A percentile compares a stretch with the other conserved stretches of the same genome.
phyloP scores from a whole-genome alignment of 1,140 invertebrate genomes.

The Riptortus pedestris region DNA sequence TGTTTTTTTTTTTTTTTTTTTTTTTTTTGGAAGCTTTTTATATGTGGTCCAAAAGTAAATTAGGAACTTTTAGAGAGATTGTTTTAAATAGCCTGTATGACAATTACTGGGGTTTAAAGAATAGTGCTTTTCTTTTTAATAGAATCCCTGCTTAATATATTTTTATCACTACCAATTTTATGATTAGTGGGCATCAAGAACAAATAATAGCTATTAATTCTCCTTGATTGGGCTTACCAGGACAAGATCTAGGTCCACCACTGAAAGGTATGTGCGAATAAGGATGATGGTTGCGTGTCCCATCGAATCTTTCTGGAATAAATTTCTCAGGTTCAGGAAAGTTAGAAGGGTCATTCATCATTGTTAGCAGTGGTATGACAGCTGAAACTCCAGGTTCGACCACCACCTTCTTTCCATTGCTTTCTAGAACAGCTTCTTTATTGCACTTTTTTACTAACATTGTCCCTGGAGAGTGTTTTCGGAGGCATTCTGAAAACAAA shows the following conservation, averaged over 20 bases:
- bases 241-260: neutral
- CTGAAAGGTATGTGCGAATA: neutral
- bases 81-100: neutral
- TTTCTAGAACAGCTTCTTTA: neutral
- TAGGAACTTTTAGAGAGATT: neutral
- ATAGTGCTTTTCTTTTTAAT: neutral
- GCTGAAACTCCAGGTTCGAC: neutral
- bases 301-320: neutral
- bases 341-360: neutral
- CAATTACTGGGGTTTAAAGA: neutral
- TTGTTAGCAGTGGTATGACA: neutral
- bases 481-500: neutral
- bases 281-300: neutral
- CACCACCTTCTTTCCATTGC: neutral
- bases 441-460: neutral
- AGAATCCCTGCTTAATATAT: neutral
- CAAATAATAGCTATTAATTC: neutral
- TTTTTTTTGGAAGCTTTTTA: too few species aligned
- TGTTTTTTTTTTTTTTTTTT: too few species aligned
- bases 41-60: neutral
- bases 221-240: neutral
- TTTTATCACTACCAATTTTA: too few species aligned
- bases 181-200: neutral
- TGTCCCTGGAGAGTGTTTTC: neutral
- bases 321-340: neutral